phyloP scores from a whole-genome alignment of 2,888 invertebrate genomes.

The Unio delphinus region DNA sequence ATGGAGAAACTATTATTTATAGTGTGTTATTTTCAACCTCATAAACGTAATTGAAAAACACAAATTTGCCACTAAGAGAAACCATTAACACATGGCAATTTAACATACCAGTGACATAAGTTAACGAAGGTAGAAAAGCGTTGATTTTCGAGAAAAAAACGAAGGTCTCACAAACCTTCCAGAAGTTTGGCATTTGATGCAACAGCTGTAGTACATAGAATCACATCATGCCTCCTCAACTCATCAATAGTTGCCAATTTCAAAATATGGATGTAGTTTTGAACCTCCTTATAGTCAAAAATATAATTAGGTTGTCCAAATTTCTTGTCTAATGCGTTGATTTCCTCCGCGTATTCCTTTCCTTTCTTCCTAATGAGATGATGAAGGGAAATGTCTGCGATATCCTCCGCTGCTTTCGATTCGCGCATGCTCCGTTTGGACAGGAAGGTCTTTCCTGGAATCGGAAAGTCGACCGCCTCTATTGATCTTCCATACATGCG shows the following conservation, averaged over 20 bases:
- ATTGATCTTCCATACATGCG: too few relatives aligned
- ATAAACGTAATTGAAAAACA: too few relatives aligned
- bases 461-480: constrained; percentile 44
- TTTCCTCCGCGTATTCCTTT: constrained; percentile 18
- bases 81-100: too few relatives aligned
- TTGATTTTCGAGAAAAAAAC: too few relatives aligned
- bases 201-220: constrained; percentile 52
- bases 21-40: too few relatives aligned
- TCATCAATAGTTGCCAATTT: constrained; percentile 35
- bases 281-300: constrained; percentile 15
- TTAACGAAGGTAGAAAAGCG: too few relatives aligned
- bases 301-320: constrained; percentile 18
- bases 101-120: too few relatives aligned
- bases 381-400: constrained; percentile 36
- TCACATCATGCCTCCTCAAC: constrained; percentile 42
- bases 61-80: too few relatives aligned
- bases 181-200: constrained; percentile 33
- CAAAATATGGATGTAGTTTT: constrained; percentile 28
- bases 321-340: constrained; percentile 19
- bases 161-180: constrained; percentile 1
- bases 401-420: constrained; percentile 19
- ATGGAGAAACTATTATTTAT: too few relatives aligned
- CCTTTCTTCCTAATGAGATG: constrained; percentile 39
- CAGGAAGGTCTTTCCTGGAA: constrained; percentile 46
- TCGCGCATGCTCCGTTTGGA: constrained; percentile 24